phyloP scores from a whole-genome alignment of 1,140 invertebrate species.

The Leptopilina clavipes region DNA sequence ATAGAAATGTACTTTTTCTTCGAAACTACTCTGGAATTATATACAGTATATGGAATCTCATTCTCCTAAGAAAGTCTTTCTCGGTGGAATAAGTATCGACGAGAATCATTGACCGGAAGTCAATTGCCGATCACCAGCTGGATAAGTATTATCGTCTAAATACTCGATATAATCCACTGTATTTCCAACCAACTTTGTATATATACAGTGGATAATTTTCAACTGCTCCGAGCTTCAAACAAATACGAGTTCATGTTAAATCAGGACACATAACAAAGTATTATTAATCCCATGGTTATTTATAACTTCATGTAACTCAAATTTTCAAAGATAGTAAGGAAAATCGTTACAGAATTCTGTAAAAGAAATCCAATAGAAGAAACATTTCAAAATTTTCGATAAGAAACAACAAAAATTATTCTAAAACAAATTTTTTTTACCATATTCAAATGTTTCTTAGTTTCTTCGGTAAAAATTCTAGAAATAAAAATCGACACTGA shows the following conservation, averaged over 20 bases:
- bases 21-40: not conserved
- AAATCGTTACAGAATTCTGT: too few relatives aligned
- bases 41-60: not conserved
- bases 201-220: not conserved
- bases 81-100: constrained; percentile 6
- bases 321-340: not conserved
- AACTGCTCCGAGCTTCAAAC: constrained; percentile 2
- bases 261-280: not conserved
- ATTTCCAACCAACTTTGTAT: not conserved
- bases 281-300: not conserved
- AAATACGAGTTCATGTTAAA: not conserved
- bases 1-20: constrained; percentile 20
- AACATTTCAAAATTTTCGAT: too few relatives aligned
- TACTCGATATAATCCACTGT: not conserved
- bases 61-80: constrained; percentile 11
- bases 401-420: too few relatives aligned
- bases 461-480: too few relatives aligned
- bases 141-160: not conserved
- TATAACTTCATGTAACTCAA: not conserved
- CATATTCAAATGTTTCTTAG: too few relatives aligned
- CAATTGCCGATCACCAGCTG: constrained; percentile 2
- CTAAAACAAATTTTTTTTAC: too few relatives aligned
- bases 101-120: constrained; percentile 14
- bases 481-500: too few relatives aligned
- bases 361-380: too few relatives aligned